Percentiles rank a stretch among this genome's conserved stretches.
phyloP scores from a whole-genome alignment of 2,113 vertebrate species.

The Eulemur rufifrons region DNA sequence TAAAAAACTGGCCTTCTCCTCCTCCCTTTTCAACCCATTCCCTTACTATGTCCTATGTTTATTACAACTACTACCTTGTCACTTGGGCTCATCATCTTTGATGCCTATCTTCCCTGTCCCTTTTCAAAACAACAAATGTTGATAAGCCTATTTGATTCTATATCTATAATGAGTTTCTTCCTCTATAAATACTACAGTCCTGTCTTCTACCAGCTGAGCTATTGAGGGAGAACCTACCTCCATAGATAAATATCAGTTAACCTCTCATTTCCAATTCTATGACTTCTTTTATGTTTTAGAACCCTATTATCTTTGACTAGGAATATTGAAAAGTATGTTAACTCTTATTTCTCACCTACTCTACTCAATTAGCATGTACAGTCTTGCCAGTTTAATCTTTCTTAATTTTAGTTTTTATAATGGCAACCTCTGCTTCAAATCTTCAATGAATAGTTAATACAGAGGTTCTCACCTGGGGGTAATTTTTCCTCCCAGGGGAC shows the following conservation, averaged over 20 bases:
- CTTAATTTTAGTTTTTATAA: background rate
- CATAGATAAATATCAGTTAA: background rate
- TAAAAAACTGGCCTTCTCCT: background rate
- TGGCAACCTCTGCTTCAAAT: background rate
- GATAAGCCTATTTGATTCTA: background rate
- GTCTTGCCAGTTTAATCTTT: background rate
- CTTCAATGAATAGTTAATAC: background rate
- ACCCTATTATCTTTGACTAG: background rate
- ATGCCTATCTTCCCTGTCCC: background rate
- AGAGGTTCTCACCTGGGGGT: background rate
- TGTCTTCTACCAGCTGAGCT: background rate
- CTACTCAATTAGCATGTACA: background rate
- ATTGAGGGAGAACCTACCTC: background rate
- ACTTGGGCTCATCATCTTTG: background rate
- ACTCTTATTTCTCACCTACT: background rate
- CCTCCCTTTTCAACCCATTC: background rate
- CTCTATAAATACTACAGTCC: background rate
- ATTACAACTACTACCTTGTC: background rate
- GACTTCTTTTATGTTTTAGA: background rate
- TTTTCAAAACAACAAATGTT: background rate
- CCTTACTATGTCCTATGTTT: background rate
- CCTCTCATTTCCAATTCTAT: background rate
- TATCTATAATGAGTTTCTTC: background rate
- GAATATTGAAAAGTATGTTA: background rate
- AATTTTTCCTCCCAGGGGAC: background rate